Percentiles rank a stretch among this genome's conserved stretches.
Conservation (phyloP, 2,888 invertebrate genomes). For the Platycnemis pennipes region DNA sequence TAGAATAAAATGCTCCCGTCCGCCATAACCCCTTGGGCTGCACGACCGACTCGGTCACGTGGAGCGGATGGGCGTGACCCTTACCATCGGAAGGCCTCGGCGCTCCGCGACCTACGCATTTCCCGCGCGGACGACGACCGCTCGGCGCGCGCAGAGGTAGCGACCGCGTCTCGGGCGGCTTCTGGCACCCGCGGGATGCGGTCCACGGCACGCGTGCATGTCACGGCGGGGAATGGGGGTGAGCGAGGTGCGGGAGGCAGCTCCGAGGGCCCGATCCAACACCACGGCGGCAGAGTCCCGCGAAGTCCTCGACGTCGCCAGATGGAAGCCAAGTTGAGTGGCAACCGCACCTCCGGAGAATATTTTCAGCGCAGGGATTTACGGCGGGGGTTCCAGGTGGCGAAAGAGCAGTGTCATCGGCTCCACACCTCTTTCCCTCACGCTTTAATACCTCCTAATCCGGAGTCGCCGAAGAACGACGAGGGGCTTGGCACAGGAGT, state of each 20-base stretch:
- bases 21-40: too few relatives aligned
- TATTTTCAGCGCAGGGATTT: slow-evolving; percentile 3
- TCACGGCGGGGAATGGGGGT: neutral
- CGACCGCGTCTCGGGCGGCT: neutral
- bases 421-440: neutral
- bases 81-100: slow-evolving; percentile 28
- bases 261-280: neutral
- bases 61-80: neutral
- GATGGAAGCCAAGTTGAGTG: neutral
- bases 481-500: neutral
- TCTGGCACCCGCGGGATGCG: neutral
- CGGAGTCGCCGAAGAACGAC: neutral
- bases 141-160: neutral
- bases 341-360: neutral
- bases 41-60: neutral
- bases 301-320: neutral
- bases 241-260: neutral
- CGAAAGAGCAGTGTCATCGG: neutral
- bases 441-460: neutral
- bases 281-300: neutral
- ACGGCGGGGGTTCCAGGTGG: neutral
- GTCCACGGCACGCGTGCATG: neutral
- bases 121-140: slow-evolving; percentile 13
- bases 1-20: too few relatives aligned
- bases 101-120: neutral